Evolutionary conservation across 1,140 invertebrate species (phyloP).

Genomic region (Heliconius hermathena): DNA sequence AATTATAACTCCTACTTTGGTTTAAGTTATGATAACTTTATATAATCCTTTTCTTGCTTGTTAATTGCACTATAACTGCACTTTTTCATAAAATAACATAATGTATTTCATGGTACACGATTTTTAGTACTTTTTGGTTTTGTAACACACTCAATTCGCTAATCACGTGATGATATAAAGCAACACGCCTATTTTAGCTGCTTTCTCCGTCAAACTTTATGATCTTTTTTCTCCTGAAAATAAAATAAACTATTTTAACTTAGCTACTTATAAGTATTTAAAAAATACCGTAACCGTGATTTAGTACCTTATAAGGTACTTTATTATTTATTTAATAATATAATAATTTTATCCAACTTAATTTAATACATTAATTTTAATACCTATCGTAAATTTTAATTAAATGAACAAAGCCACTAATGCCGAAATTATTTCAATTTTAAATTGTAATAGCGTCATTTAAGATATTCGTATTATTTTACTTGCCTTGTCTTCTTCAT

Average conservation of each 20-base stretch:
- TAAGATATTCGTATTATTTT: not conserved
- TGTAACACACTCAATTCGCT: slow-evolving; percentile 2
- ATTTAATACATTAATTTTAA: no score
- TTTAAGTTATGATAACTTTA: slow-evolving; percentile 31
- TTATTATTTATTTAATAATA: no score
- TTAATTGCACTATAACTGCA: not conserved
- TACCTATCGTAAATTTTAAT: no score
- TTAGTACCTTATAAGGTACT: not conserved
- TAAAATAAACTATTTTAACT: not conserved
- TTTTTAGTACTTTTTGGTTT: slow-evolving; percentile 10
- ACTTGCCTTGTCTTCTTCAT: slow-evolving; percentile 48
- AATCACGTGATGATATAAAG: not conserved
- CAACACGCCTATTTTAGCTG: not conserved
- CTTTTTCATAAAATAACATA: not conserved
- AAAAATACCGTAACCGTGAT: not conserved
- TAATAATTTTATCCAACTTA: no score
- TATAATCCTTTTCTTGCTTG: not conserved
- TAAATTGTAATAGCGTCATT: not conserved
- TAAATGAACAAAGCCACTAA: no score
- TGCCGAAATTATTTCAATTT: not conserved
- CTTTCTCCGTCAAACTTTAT: not conserved
- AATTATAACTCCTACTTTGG: slow-evolving; percentile 46
- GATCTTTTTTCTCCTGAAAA: not conserved
- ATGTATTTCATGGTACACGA: not conserved
- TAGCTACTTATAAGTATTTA: not conserved